Conservation (phyloP, 2,113 vertebrate species). For the Cygnus atratus region DNA sequence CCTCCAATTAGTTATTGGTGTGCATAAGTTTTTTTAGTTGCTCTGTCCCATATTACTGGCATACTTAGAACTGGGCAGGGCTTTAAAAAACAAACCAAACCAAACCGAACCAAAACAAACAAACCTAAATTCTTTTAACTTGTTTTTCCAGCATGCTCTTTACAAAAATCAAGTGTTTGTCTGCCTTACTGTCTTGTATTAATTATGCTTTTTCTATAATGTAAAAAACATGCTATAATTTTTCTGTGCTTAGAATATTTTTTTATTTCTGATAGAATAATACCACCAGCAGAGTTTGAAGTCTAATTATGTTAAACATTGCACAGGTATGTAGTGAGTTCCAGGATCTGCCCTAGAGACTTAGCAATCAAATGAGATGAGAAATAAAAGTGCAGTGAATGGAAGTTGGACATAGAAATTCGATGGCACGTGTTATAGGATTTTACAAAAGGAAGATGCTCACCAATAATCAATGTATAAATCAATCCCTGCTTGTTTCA, state of each 20-base stretch:
- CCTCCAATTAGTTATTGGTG: background rate
- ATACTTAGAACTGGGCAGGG: background rate
- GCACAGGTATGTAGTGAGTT: conserved; percentile 18
- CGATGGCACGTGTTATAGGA: conserved; percentile 1
- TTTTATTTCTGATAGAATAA: conserved; percentile 23
- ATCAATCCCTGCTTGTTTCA: background rate
- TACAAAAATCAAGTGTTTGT: background rate
- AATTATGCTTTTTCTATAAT: background rate
- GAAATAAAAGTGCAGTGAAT: background rate
- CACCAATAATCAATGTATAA: conserved; percentile 3
- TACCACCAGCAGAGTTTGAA: conserved; percentile 1
- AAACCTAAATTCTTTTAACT: background rate
- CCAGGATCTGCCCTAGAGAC: conserved; percentile 42
- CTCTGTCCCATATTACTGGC: background rate
- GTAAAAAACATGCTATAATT: background rate
- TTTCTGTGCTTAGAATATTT: background rate
- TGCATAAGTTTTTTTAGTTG: background rate
- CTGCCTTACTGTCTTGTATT: background rate
- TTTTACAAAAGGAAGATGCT: conserved; percentile 10
- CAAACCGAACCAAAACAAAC: background rate
- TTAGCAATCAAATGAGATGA: conserved; percentile 7
- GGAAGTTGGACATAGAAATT: conserved; percentile 15
- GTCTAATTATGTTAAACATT: conserved; percentile 35
- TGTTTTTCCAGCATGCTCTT: background rate
- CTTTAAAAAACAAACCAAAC: background rate